These are phyloP conservation scores for Monopis laevigella DNA, from an alignment of 2,888 invertebrate genomes.

Conservation along the genomic window DNA sequence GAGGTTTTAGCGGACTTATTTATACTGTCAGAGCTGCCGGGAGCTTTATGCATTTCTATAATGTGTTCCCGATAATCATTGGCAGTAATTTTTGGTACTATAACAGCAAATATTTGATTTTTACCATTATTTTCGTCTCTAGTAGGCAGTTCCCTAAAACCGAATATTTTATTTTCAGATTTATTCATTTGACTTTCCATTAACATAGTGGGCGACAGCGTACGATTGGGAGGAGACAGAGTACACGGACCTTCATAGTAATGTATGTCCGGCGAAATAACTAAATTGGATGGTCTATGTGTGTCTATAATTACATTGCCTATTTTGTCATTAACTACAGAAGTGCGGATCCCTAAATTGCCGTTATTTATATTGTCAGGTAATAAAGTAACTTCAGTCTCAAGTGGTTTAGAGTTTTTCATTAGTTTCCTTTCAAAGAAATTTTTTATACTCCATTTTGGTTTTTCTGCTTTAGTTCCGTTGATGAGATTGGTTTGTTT, in stretches of 20 bases:
- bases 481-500: constrained; percentile 54
- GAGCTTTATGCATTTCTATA: constrained; percentile 31
- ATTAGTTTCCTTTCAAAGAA: constrained; percentile 48
- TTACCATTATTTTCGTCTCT: constrained; percentile 25
- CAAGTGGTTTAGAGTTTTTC: constrained; percentile 36
- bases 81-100: constrained; percentile 52
- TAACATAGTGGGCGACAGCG: constrained; percentile 54
- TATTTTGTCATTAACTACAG: constrained; percentile 41
- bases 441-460: constrained; percentile 48
- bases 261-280: constrained; percentile 35
- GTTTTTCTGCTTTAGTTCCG: constrained; percentile 41
- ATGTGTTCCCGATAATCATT: constrained; percentile 23
- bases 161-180: constrained; percentile 51
- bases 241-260: constrained; percentile 49
- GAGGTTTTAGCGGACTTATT: constrained; percentile 38
- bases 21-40: constrained; percentile 43
- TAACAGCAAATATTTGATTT: constrained; percentile 56
- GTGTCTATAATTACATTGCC: constrained; percentile 32
- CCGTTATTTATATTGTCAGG: constrained; percentile 28
- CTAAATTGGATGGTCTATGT: constrained; percentile 42
- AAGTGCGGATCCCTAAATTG: constrained; percentile 33
- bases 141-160: constrained; percentile 47
- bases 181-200: constrained; percentile 35
- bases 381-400: constrained; percentile 67
- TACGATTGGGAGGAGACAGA: constrained; percentile 55